Evolutionary conservation across 2,113 vertebrate species (phyloP).

Genomic region (Coptodon bakossiorum): DNA sequence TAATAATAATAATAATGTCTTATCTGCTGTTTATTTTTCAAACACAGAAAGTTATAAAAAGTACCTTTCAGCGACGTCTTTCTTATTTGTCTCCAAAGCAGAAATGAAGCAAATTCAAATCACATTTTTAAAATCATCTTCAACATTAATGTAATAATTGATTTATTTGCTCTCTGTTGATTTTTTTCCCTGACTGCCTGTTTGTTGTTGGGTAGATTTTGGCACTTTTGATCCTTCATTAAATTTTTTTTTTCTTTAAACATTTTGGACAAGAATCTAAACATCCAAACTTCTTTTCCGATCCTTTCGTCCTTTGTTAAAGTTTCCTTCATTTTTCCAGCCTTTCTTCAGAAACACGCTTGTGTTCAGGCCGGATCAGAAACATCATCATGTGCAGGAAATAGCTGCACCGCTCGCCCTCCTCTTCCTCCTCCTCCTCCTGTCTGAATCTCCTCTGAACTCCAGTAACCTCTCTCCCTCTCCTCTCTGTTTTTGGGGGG

Average conservation of each 20-base stretch:
- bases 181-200: neutral
- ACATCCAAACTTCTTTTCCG: accelerated
- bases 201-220: neutral
- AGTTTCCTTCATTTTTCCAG: neutral
- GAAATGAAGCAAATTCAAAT: accelerated
- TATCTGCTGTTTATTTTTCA: neutral
- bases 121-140: accelerated
- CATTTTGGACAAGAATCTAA: neutral
- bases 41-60: neutral
- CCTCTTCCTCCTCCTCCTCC: neutral
- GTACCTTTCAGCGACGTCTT: neutral
- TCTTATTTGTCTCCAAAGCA: neutral
- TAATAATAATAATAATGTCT: accelerated
- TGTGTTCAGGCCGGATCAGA: neutral
- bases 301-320: neutral
- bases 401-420: neutral
- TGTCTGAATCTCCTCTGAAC: conserved; percentile 13
- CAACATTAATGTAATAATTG: accelerated
- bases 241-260: accelerated
- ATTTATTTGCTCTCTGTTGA: neutral
- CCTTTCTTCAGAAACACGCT: neutral
- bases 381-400: conserved; percentile 13
- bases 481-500: neutral
- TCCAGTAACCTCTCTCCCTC: conserved; percentile 28
- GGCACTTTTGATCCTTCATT: neutral